Evolutionary conservation across 2,797 vertebrate species (phyloP).

Genomic region (Peromyscus nudipes): DNA sequence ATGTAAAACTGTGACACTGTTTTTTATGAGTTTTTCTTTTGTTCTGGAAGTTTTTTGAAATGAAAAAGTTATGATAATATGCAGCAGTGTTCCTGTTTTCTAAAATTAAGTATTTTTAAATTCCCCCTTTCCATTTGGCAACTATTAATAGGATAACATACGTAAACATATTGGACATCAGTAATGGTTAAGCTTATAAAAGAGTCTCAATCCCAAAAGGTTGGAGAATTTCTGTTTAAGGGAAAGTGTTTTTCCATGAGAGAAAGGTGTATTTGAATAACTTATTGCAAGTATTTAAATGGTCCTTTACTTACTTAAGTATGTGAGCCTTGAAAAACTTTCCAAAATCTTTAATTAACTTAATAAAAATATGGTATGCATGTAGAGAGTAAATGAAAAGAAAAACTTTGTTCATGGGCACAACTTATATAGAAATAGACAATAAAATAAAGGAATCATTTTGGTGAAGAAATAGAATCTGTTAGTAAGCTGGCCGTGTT

Average conservation of each 20-base stretch:
- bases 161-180: not conserved
- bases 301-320: slow-evolving; percentile 43
- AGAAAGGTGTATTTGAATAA: not conserved
- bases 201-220: not conserved
- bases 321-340: not conserved
- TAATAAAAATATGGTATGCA: not conserved
- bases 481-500: not conserved
- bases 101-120: not conserved
- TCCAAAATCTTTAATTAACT: not conserved
- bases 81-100: not conserved
- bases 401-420: slow-evolving; percentile 13
- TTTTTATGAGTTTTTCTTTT: slow-evolving; percentile 34
- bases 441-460: not conserved
- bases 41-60: not conserved
- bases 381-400: slow-evolving; percentile 18
- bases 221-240: slow-evolving; percentile 1
- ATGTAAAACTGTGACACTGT: not conserved
- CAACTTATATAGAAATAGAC: slow-evolving; percentile 38
- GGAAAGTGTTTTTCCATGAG: not conserved
- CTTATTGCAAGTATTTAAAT: slow-evolving; percentile 1
- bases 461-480: slow-evolving; percentile 28
- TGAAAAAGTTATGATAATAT: not conserved
- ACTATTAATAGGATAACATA: not conserved
- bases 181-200: not conserved
- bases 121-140: not conserved